These are phyloP conservation scores for Pavo muticus DNA, from an alignment of 2,113 vertebrate genomes.

Conservation along the genomic window DNA sequence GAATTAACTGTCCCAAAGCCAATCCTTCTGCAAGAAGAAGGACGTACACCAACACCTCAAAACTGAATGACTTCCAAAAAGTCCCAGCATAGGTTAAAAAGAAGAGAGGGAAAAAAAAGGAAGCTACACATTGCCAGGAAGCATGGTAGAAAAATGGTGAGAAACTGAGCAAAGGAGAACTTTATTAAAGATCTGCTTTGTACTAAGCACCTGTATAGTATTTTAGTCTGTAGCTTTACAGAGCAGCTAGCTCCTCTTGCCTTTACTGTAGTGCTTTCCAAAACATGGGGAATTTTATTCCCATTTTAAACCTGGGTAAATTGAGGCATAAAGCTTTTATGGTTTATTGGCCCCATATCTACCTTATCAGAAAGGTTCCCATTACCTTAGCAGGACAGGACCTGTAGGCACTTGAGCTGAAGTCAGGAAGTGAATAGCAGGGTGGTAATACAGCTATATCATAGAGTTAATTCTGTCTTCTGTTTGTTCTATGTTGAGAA, in stretches of 20 bases:
- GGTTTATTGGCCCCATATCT: slow-evolving; percentile 45
- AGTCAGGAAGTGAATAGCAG: slow-evolving; percentile 32
- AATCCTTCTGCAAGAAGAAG: not conserved
- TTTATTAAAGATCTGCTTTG: slow-evolving; percentile 1
- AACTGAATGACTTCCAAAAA: not conserved
- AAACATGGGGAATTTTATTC: slow-evolving; percentile 44
- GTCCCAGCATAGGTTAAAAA: not conserved
- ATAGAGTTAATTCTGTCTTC: slow-evolving; percentile 37
- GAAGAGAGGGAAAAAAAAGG: not conserved
- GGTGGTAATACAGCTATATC: slow-evolving; percentile 9
- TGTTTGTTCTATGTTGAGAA: slow-evolving; percentile 9
- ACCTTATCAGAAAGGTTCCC: slow-evolving; percentile 52
- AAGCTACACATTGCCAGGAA: not conserved
- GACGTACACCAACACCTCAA: not conserved
- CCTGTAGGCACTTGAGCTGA: slow-evolving; percentile 37
- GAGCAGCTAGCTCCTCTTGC: not conserved
- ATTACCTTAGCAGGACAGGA: slow-evolving; percentile 37
- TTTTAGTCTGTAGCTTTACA: slow-evolving; percentile 29
- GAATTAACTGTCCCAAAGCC: not conserved
- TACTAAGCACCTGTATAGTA: not conserved
- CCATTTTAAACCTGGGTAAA: slow-evolving; percentile 60
- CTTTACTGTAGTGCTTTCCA: not conserved
- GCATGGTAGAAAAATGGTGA: not conserved
- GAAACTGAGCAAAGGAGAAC: not conserved
- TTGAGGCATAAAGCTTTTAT: slow-evolving; percentile 47